Evolutionary conservation across 2,113 vertebrate species (phyloP).

Genomic region (Rhizomys pruinosus): DNA sequence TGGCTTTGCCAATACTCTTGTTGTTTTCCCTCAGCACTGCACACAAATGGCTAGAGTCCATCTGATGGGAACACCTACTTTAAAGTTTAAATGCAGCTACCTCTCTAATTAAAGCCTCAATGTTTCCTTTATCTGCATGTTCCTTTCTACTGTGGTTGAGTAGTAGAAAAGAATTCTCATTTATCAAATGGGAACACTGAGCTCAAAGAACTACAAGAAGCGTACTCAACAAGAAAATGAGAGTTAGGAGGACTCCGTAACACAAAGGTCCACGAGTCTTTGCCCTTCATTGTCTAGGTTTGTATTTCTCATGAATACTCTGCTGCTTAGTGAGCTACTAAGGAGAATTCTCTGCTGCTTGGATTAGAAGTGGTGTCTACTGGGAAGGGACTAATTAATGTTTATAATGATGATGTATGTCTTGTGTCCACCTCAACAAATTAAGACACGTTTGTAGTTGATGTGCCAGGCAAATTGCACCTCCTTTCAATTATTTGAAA

Average conservation of each 20-base stretch:
- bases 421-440: neutral
- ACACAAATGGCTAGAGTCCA: neutral
- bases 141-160: neutral
- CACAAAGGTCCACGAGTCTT: neutral
- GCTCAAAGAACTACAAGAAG: neutral
- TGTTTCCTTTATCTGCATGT: neutral
- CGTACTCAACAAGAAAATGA: neutral
- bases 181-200: neutral
- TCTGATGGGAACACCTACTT: neutral
- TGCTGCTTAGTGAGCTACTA: neutral
- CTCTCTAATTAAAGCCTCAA: constrained; percentile 43
- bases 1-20: neutral
- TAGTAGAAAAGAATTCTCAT: neutral
- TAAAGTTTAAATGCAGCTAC: constrained; percentile 30
- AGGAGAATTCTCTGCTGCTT: neutral
- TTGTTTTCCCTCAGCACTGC: neutral
- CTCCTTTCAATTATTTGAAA: neutral
- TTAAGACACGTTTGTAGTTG: neutral
- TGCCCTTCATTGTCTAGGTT: neutral
- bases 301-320: neutral
- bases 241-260: neutral
- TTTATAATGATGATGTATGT: neutral
- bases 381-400: neutral
- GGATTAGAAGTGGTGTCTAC: neutral
- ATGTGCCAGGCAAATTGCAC: neutral